Conservation (phyloP, 2,113 vertebrate genomes). For the Hyaena hyaena region DNA sequence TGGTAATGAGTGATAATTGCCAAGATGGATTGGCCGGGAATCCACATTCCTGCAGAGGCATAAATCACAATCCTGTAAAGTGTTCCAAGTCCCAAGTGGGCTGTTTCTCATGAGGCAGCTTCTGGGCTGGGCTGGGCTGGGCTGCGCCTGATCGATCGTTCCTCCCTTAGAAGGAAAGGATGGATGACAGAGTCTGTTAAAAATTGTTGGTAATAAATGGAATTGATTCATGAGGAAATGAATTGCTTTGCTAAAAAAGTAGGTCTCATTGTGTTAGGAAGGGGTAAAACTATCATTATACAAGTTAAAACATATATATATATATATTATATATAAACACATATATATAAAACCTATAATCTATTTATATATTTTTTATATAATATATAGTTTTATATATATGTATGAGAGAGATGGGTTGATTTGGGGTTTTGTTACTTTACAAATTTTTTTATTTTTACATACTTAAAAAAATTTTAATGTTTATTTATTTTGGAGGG, state of each 20-base stretch:
- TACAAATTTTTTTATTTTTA: too few species aligned
- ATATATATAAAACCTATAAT: too few species aligned
- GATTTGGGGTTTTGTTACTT: not conserved
- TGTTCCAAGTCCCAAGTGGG: not conserved
- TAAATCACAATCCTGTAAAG: not conserved
- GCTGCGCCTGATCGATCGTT: not conserved
- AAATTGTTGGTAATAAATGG: accelerated
- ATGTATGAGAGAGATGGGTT: not conserved
- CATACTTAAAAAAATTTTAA: too few species aligned
- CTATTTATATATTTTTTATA: too few species aligned
- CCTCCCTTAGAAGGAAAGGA: not conserved
- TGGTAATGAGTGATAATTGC: constrained; percentile 19
- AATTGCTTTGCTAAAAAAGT: not conserved
- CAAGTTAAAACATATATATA: not conserved
- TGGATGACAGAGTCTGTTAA: too few species aligned
- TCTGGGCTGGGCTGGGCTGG: not conserved
- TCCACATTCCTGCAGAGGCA: not conserved
- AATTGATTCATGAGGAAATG: not conserved
- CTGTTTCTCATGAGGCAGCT: not conserved
- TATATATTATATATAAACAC: not conserved
- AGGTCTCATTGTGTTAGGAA: accelerated
- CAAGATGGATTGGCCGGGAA: constrained; percentile 53
- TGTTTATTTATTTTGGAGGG: too few species aligned
- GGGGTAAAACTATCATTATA: not conserved
- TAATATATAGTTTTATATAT: not conserved